phyloP scores from a whole-genome alignment of 2,113 vertebrate species.

The Caloenas nicobarica region DNA sequence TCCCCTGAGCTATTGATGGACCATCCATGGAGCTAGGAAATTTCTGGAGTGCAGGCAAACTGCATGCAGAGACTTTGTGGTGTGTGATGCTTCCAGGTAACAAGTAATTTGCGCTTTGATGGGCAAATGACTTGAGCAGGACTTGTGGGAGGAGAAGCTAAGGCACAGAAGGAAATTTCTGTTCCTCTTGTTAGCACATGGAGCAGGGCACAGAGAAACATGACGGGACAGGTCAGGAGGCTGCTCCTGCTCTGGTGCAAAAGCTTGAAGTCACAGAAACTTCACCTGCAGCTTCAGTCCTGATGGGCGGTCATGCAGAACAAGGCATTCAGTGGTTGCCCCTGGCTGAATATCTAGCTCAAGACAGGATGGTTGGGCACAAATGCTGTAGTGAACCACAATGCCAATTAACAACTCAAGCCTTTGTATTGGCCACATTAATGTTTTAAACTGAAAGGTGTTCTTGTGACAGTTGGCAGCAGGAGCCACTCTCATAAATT shows the following conservation, averaged over 20 bases:
- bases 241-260: not conserved
- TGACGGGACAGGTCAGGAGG: not conserved
- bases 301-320: accelerated
- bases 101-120: not conserved
- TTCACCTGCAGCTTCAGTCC: not conserved
- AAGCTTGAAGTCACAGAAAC: not conserved
- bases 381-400: not conserved
- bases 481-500: not conserved
- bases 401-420: not conserved
- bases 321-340: accelerated
- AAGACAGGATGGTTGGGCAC: not conserved
- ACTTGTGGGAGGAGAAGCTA: not conserved
- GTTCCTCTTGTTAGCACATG: not conserved
- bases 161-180: not conserved
- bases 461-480: not conserved
- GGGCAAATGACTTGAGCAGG: not conserved
- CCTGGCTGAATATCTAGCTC: not conserved
- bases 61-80: not conserved
- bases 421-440: not conserved
- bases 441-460: conserved; percentile 27
- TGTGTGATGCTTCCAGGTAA: not conserved
- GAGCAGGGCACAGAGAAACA: not conserved
- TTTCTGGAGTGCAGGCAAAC: not conserved
- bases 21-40: not conserved
- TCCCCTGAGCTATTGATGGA: not conserved